Percentiles rank a stretch among this genome's conserved stretches.
Evolutionary conservation across 2,888 invertebrate genomes (phyloP).

Genomic region (Trichogramma dendrolimi): DNA sequence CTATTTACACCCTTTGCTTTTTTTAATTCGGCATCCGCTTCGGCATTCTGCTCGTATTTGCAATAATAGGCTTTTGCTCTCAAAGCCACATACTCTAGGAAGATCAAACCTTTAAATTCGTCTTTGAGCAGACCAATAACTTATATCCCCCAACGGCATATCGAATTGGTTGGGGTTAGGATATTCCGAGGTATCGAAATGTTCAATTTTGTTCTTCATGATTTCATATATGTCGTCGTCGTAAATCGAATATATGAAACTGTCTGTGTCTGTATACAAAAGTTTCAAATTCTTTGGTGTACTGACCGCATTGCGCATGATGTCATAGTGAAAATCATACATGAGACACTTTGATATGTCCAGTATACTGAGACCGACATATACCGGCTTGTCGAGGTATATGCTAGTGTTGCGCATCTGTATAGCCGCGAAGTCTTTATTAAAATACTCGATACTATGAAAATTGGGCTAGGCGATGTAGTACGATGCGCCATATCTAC

Average conservation of each 20-base stretch:
- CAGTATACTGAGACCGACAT: constrained; percentile 32
- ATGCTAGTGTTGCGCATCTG: constrained; percentile 36
- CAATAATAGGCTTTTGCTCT: too few species aligned
- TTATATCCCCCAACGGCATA: too few species aligned
- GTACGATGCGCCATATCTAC: neutral
- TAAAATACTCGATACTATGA: constrained; percentile 38
- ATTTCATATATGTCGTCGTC: constrained; percentile 37
- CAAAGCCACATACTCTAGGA: too few species aligned
- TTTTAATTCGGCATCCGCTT: too few species aligned
- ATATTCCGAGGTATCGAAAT: constrained; percentile 28
- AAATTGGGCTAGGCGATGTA: constrained; percentile 35
- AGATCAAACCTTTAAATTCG: too few species aligned
- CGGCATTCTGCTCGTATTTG: too few species aligned
- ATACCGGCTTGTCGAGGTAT: constrained; percentile 39
- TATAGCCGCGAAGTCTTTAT: constrained; percentile 32
- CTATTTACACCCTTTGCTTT: too few species aligned
- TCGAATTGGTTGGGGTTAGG: constrained; percentile 14
- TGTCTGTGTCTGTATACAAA: neutral
- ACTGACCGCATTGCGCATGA: neutral
- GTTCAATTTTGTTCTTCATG: neutral
- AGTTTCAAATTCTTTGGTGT: too few species aligned
- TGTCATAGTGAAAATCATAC: constrained; percentile 2
- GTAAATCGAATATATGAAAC: neutral
- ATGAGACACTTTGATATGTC: constrained; percentile 3
- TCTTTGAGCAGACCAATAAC: too few species aligned